Evolutionary conservation across 1,140 invertebrate genomes (phyloP).

Genomic region (Ceratosolen fusciceps): DNA sequence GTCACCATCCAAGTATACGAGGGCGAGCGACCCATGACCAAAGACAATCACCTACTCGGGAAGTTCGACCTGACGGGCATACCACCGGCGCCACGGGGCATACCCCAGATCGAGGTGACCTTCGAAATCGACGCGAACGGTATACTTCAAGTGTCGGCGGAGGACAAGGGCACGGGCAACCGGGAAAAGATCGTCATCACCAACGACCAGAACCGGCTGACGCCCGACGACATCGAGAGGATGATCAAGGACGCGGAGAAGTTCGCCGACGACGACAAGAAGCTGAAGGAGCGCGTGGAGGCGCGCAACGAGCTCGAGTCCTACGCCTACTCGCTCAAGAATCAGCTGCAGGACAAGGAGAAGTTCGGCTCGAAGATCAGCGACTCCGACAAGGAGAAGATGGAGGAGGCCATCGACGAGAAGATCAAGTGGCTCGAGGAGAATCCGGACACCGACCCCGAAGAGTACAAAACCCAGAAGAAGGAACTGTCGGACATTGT

Average conservation of each 20-base stretch:
- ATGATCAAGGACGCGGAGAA: conserved; percentile 99
- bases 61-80: conserved; percentile 99
- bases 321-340: conserved; percentile 98
- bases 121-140: conserved; percentile 99
- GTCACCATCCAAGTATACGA: conserved; percentile 99
- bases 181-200: conserved; percentile 99
- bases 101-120: conserved; percentile 99
- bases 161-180: conserved; percentile 98
- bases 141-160: conserved; percentile 95
- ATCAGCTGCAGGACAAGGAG: conserved; percentile 97
- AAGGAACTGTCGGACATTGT: conserved; percentile 96
- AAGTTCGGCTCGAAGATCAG: conserved; percentile 93
- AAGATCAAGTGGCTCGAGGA: conserved; percentile 99
- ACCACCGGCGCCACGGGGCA: conserved; percentile 96
- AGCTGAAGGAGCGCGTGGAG: conserved; percentile 96
- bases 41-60: conserved; percentile 97
- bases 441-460: conserved; percentile 93
- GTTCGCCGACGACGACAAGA: conserved; percentile 98
- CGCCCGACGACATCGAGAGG: conserved; percentile 97
- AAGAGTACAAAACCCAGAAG: conserved; percentile 97
- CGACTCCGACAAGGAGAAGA: conserved; percentile 94
- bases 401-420: conserved; percentile 96
- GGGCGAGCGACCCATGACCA: conserved; percentile 99
- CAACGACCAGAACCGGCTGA: conserved; percentile 96
- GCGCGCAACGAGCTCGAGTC: conserved; percentile 96